Evolutionary conservation across 2,113 vertebrate species (phyloP).

Genomic region (Baryphthengus martii): DNA sequence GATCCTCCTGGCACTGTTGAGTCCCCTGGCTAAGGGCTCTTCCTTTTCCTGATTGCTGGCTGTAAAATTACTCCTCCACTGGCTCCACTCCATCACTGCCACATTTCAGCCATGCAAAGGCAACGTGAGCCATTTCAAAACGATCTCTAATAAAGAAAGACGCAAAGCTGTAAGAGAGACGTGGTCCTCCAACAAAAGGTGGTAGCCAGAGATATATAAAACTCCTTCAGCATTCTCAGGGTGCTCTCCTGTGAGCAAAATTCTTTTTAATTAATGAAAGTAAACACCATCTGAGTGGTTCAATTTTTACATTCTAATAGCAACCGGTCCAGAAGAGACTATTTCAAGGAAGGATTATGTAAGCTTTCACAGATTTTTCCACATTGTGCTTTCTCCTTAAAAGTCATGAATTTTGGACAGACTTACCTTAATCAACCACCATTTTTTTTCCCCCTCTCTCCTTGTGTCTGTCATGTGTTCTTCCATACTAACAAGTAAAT

Average conservation of each 20-base stretch:
- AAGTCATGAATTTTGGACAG: background rate
- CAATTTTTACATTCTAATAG: background rate
- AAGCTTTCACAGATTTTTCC: background rate
- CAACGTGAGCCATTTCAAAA: background rate
- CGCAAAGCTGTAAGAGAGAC: background rate
- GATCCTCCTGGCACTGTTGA: conserved; percentile 30
- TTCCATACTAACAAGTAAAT: background rate
- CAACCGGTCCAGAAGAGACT: background rate
- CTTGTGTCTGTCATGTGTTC: fast-evolving
- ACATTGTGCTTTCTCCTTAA: background rate
- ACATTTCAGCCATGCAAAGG: conserved; percentile 10
- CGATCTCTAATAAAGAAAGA: background rate
- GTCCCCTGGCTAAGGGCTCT: conserved; percentile 26
- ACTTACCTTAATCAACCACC: background rate
- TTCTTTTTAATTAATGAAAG: background rate
- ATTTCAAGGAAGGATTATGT: background rate
- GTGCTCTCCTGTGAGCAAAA: background rate
- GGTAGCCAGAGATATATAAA: background rate
- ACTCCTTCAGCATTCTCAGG: background rate
- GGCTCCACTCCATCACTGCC: conserved; percentile 35
- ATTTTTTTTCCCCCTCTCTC: background rate
- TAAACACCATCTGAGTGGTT: background rate
- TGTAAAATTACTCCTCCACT: conserved; percentile 32
- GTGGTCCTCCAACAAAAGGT: background rate
- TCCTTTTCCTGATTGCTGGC: conserved; percentile 48